These are phyloP conservation scores for Protobothrops mucrosquamatus DNA, from an alignment of 2,113 vertebrate species.

Conservation along the genomic window DNA sequence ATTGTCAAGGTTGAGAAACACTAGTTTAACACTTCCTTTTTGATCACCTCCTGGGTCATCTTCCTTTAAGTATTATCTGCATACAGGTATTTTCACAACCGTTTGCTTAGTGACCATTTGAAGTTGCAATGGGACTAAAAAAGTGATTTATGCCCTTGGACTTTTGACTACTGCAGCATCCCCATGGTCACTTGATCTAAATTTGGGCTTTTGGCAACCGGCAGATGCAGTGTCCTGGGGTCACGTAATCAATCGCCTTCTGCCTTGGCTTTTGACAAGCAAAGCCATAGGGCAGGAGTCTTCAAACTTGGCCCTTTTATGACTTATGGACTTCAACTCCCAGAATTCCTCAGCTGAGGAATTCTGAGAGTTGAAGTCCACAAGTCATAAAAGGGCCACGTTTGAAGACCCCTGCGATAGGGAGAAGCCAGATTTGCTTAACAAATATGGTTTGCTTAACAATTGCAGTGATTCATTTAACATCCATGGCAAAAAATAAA, in stretches of 20 bases:
- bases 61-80: not conserved
- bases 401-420: no score
- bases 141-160: not conserved
- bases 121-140: not conserved
- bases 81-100: not conserved
- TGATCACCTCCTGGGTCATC: not conserved
- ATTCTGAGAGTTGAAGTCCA: no score
- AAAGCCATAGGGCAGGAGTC: not conserved
- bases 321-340: no score
- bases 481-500: no score
- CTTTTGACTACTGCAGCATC: not conserved
- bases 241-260: not conserved
- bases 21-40: not conserved
- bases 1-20: no score
- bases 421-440: not conserved
- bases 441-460: not conserved
- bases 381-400: no score
- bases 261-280: not conserved
- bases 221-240: no score
- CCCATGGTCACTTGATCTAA: not conserved
- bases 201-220: not conserved
- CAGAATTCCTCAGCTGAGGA: no score
- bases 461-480: not conserved
- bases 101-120: not conserved
- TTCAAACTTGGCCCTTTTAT: no score